Evolutionary conservation across 92 coral and sea anemone genomes (phyloP).

Genomic region (Galaxea fascicularis): DNA sequence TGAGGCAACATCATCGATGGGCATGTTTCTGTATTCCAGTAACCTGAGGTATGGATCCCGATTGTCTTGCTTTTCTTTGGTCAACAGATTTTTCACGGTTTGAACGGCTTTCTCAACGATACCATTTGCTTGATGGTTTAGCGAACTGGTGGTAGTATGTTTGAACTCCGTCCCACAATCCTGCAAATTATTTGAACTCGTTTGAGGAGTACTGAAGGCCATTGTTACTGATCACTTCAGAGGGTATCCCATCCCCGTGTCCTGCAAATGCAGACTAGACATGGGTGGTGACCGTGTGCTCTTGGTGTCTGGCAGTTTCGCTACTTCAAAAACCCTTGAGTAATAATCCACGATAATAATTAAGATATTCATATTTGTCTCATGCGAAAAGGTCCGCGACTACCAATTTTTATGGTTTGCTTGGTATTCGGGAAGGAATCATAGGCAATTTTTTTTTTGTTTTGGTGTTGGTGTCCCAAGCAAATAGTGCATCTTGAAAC

Average conservation of each 20-base stretch:
- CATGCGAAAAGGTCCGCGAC: slow-evolving; percentile 63
- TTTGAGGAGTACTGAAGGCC: no score
- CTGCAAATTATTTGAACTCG: slow-evolving; percentile 43
- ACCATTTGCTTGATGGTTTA: background rate
- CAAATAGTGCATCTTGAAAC: slow-evolving; percentile 59
- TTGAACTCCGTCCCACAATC: slow-evolving; percentile 12
- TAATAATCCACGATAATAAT: slow-evolving; percentile 68
- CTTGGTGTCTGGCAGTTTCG: slow-evolving; percentile 50
- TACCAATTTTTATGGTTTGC: slow-evolving; percentile 68
- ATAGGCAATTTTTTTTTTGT: slow-evolving; percentile 72
- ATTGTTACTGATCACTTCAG: slow-evolving; percentile 58
- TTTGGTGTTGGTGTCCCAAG: slow-evolving; percentile 45
- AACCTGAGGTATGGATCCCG: no score
- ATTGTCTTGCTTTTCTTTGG: background rate
- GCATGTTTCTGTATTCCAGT: no score
- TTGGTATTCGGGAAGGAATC: no score
- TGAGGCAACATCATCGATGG: no score
- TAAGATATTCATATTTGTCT: slow-evolving; percentile 67
- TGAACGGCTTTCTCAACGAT: background rate
- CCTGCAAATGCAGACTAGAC: no score
- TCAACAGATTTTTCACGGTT: background rate
- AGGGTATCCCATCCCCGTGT: slow-evolving; percentile 65
- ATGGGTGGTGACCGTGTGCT: slow-evolving; percentile 39
- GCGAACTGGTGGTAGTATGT: background rate
- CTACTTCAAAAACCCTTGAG: slow-evolving; percentile 52